These are phyloP conservation scores for Melozone crissalis DNA, from an alignment of 2,113 vertebrate genomes.

Conservation along the genomic window DNA sequence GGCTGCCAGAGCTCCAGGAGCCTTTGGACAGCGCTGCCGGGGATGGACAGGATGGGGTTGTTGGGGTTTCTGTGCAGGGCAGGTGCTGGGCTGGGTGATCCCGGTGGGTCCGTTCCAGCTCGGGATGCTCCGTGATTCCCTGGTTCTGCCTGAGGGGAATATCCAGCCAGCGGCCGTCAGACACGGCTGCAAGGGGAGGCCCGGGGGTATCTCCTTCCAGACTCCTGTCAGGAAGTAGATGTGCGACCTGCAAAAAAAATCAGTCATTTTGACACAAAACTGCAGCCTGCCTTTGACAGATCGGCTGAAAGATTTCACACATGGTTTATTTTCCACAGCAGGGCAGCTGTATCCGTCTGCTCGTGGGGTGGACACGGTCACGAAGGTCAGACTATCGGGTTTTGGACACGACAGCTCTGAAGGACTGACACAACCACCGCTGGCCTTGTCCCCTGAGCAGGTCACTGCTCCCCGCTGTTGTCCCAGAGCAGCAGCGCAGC, in stretches of 20 bases:
- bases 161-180: not conserved
- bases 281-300: fast-evolving
- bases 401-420: fast-evolving
- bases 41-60: not conserved
- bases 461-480: fast-evolving
- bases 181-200: not conserved
- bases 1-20: not conserved
- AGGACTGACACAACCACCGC: fast-evolving
- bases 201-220: not conserved
- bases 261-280: not conserved
- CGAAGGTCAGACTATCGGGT: fast-evolving
- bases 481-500: not conserved
- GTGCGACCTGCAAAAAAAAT: not conserved
- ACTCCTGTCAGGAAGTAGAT: not conserved
- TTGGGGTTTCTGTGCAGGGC: fast-evolving
- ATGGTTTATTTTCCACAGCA: fast-evolving
- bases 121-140: not conserved
- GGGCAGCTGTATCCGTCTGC: fast-evolving
- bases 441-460: not conserved
- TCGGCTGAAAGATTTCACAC: fast-evolving
- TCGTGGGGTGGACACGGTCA: fast-evolving
- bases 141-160: not conserved
- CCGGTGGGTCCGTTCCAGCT: fast-evolving
- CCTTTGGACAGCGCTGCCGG: not conserved
- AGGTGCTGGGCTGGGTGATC: fast-evolving